Evolutionary conservation across 2,113 vertebrate genomes (phyloP).

Genomic region (Pavo muticus): DNA sequence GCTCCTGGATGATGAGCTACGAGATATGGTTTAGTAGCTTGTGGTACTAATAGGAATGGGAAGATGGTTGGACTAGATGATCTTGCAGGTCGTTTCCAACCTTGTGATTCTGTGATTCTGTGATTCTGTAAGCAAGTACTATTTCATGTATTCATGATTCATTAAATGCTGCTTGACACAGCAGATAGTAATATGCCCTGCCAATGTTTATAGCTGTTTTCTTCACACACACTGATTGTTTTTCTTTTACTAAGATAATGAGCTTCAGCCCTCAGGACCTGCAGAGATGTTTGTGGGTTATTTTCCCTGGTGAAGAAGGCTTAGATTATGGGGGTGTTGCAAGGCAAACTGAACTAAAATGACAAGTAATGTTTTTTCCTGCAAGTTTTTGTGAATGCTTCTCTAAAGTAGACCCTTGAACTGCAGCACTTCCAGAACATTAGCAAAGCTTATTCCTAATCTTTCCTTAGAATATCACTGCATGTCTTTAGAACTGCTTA

Average conservation of each 20-base stretch:
- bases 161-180: neutral
- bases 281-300: slow-evolving; percentile 94
- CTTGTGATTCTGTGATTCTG: no score
- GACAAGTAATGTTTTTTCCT: neutral
- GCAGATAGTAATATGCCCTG: neutral
- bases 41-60: no score
- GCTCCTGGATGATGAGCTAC: no score
- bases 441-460: neutral
- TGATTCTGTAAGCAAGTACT: neutral
- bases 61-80: no score
- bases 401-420: neutral
- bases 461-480: neutral
- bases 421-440: neutral
- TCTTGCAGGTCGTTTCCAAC: no score
- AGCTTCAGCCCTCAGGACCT: slow-evolving; percentile 96
- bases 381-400: neutral
- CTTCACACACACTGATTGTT: slow-evolving; percentile 34
- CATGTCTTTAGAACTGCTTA: neutral
- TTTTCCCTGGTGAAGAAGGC: slow-evolving; percentile 97
- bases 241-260: slow-evolving; percentile 89
- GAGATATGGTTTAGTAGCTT: no score
- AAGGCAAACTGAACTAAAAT: slow-evolving; percentile 78
- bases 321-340: slow-evolving; percentile 98
- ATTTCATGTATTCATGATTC: neutral
- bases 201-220: neutral